A percentile compares a stretch with the other conserved stretches of the same genome.
Evolutionary conservation across 2,888 invertebrate species (phyloP).

Genomic region (Dermolepida albohirtum): DNA sequence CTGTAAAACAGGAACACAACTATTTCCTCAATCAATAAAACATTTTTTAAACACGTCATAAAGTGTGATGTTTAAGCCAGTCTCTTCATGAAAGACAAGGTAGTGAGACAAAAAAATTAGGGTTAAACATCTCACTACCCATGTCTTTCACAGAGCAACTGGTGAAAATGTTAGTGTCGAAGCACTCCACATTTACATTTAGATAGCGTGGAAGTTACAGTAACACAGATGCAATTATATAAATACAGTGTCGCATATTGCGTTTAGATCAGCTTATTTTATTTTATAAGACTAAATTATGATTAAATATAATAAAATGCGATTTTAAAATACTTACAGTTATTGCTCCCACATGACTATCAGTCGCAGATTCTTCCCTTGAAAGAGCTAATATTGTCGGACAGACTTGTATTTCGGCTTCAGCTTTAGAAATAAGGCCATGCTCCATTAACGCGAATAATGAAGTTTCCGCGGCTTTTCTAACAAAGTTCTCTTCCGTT

Average conservation of each 20-base stretch:
- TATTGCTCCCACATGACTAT: constrained; percentile 69
- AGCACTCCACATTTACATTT: background rate
- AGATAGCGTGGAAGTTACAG: too few relatives aligned
- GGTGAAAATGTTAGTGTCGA: constrained; percentile 40
- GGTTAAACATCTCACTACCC: constrained; percentile 95
- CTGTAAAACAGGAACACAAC: background rate
- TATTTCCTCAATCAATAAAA: background rate
- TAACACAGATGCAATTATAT: background rate
- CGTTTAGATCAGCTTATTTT: background rate
- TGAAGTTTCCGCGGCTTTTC: constrained; percentile 74
- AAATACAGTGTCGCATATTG: constrained; percentile 23
- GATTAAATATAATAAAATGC: background rate
- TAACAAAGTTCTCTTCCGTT: constrained; percentile 71
- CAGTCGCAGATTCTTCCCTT: constrained; percentile 65
- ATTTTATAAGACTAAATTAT: constrained; percentile 11
- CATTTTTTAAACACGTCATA: background rate
- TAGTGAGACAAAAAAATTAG: constrained; percentile 86
- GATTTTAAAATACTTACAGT: constrained; percentile 66
- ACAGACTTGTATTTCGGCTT: constrained; percentile 74
- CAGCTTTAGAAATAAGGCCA: constrained; percentile 70
- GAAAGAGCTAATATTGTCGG: constrained; percentile 73
- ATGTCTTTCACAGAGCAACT: constrained; percentile 91
- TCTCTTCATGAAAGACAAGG: constrained; percentile 96
- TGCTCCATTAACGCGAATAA: constrained; percentile 75
- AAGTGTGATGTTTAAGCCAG: constrained; percentile 18